Evolutionary conservation across 2,888 invertebrate genomes (phyloP).

Genomic region (Quadroppia sp.): DNA sequence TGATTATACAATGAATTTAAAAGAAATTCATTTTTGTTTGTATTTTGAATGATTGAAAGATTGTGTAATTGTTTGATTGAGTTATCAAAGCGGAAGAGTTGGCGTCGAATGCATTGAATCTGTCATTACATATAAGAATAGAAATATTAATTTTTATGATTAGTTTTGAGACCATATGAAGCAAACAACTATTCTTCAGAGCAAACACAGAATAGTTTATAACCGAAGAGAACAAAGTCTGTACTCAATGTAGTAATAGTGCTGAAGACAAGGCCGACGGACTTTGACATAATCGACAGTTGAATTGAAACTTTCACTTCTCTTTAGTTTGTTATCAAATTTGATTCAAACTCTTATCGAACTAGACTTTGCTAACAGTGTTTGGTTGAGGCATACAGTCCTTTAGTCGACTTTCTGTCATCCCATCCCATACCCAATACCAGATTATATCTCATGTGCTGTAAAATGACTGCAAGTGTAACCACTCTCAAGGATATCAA

Average conservation of each 20-base stretch:
- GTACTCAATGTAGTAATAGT: not conserved
- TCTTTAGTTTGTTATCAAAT: not conserved
- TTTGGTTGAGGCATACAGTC: not conserved
- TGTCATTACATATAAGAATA: no score
- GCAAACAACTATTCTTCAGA: slow-evolving; percentile 1
- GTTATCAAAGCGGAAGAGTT: no score
- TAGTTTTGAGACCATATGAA: slow-evolving; percentile 14
- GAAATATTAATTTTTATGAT: not conserved
- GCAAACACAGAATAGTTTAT: not conserved
- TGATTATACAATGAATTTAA: no score
- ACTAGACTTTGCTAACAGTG: slow-evolving; percentile 4
- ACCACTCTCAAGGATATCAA: slow-evolving; percentile 26
- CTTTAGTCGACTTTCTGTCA: slow-evolving; percentile 22
- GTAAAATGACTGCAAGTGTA: not conserved
- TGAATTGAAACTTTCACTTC: slow-evolving; percentile 16
- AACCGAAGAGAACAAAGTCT: slow-evolving; percentile 1
- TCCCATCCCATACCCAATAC: slow-evolving; percentile 1
- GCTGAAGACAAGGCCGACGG: slow-evolving; percentile 23
- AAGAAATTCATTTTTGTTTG: no score
- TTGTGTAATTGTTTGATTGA: no score
- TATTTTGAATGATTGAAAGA: no score
- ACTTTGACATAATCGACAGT: slow-evolving; percentile 33
- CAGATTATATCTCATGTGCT: slow-evolving; percentile 18
- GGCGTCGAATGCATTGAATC: no score
- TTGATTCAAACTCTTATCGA: not conserved